phyloP scores from a whole-genome alignment of 1,140 invertebrate genomes.

The Cotesia glomerata region DNA sequence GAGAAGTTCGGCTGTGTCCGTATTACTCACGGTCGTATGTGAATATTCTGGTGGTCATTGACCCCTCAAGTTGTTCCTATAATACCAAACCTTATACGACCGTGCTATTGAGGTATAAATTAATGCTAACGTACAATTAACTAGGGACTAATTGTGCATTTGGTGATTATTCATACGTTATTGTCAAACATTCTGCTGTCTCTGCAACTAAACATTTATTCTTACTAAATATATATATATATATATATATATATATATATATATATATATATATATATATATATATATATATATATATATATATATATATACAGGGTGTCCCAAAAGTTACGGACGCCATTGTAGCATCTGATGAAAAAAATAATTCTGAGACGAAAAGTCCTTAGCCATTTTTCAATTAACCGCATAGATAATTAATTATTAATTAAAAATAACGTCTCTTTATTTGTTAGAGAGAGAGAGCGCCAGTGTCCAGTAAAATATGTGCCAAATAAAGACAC shows the following conservation, averaged over 20 bases:
- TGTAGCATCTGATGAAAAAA: too few species aligned
- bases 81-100: conserved; percentile 52
- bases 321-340: too few species aligned
- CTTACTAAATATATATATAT: not conserved
- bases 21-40: conserved; percentile 49
- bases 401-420: too few species aligned
- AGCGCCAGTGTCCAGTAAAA: too few species aligned
- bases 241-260: not conserved
- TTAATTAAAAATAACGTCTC: too few species aligned
- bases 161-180: not conserved
- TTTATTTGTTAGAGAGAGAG: too few species aligned
- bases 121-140: conserved; percentile 32
- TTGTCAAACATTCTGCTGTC: not conserved
- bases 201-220: not conserved
- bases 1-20: conserved; percentile 35
- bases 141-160: not conserved
- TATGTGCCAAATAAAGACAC: too few species aligned
- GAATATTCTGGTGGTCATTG: conserved; percentile 59
- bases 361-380: too few species aligned
- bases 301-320: too few species aligned
- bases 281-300: too few species aligned
- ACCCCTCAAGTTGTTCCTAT: conserved; percentile 53
- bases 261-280: too few species aligned
- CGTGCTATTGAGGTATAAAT: conserved; percentile 19
- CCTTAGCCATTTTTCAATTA: too few species aligned